Evolutionary conservation across 2,113 vertebrate species (phyloP), one percentile per base, ranked within the genome.

Genomic region (Alexandromys fortis): DNA sequence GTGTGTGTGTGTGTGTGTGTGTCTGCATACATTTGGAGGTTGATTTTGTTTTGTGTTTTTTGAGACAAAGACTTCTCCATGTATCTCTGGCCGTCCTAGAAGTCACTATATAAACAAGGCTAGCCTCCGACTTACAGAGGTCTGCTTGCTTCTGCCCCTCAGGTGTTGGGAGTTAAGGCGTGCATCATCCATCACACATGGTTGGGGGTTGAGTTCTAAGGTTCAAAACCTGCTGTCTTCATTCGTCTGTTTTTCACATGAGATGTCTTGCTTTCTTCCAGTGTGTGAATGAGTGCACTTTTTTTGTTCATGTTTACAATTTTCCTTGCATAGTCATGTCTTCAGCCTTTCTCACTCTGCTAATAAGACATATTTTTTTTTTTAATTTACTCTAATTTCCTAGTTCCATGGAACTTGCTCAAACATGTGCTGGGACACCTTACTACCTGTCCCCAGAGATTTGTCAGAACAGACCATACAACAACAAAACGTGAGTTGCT

Each of bases 381-480:
- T 49, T 72, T 79, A 92, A 8, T 98, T 96, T 45, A 16, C 83
- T 96, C 12, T 93, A 73, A 98, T 94, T 97, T 35, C 1, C 88
- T 97, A 99, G 99, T 97, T 99, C 99, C 19, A 98, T 98, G 98
- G 99, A 99, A 96, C 97, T 99, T 87, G 99, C 99, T 91, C 97
- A 97, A 55, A 99, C 99, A 0, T 99, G 99, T 96, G 98, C 99
- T 3, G 99, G 99, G 82, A 99, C 99, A 0, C 99, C 99, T 0
- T 99, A 99, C 96, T 99, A 99, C 93, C 98, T 99, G 12, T 99
- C 99, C 26, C 99, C 99, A 14, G 99, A 99, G 98, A 99, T 99
- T 95, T 99, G 99, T 95, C 99, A 99, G 97, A 99, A 98, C 98
- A 98, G 91, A 47, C 99, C 99, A 0, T 99, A 99, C 98, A 99